Base-by-base conservation (phyloP, 64 coral and sea anemone genomes). In the Stichodactyla helianthus region DNA sequence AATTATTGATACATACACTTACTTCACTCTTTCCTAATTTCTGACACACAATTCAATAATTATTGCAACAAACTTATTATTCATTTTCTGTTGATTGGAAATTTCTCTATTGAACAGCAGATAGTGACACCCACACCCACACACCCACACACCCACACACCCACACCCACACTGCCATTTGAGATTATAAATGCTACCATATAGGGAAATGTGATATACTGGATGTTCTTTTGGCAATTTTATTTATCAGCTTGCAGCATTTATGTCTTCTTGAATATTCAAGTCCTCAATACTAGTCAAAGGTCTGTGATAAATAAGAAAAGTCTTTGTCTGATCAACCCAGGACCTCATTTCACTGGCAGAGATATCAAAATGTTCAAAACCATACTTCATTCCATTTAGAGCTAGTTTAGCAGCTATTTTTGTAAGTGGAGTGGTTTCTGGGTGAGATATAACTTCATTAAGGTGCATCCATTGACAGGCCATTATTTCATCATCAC, bases 401-500 rank as follows among this genome's bases (percentile, higher is more conserved):
- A 84, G 50, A 6, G 89, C 88, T 26, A 96, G 22, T 54, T 92
- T 96, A 50, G 91, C 88, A 10, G 85, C 94, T 67, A 96, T 22
- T 51, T 92, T 93, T 82, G 85, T 89, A 51, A 93, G 62, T 16
- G 94, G 91, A 18, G 91, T 89, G 17, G 94, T 96, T 55, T 96
- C 94, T 53, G 86, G 53, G 19, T 92, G 91, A 18, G 82, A 50
- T 54, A 96, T 50, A 58, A 96, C 68, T 10, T 86, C 77, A 35
- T 54, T 79, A 50, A 96, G 79, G 52, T 92, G 57, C 94, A 96
- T 96, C 94, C 94, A 96, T n/a, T 93, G n/a, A 74, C 94, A 93
- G 20, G 65, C 84, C 10, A 86, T 88, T 44, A 96, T 96, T 78
- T 96, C 94, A 53, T 96, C 91, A 54, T 87, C 89, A 52, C 94